A percentile compares a stretch with the other conserved stretches of the same genome.
phyloP scores from a whole-genome alignment of 2,113 vertebrate species.

The Lepisosteus osseus region DNA sequence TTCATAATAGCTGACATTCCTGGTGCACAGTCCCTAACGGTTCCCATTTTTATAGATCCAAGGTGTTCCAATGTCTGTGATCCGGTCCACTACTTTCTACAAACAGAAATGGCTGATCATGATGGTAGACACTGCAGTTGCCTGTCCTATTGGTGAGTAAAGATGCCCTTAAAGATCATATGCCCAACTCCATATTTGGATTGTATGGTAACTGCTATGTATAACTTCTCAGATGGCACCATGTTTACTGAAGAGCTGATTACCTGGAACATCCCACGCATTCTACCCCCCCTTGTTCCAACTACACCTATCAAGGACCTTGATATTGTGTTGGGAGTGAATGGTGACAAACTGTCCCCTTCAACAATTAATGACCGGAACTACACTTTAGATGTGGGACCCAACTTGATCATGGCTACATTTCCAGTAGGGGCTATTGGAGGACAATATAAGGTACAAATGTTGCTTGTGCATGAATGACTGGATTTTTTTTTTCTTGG shows the following conservation, averaged over 20 bases:
- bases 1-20: too few relatives aligned
- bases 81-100: constrained; percentile 48
- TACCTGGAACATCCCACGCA: constrained; percentile 54
- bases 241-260: constrained; percentile 30
- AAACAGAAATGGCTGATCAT: constrained; percentile 37
- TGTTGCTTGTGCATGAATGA: too few relatives aligned
- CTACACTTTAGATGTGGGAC: constrained; percentile 33
- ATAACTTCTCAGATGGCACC: constrained; percentile 40
- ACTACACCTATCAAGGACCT: constrained; percentile 34
- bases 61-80: constrained; percentile 38
- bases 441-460: constrained; percentile 53
- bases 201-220: background rate
- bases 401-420: constrained; percentile 35
- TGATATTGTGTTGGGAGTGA: constrained; percentile 41
- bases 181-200: background rate
- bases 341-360: constrained; percentile 40
- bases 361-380: constrained; percentile 41
- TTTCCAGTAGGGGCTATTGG: constrained; percentile 52
- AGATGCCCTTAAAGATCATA: too few relatives aligned
- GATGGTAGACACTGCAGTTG: constrained; percentile 44
- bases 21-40: too few relatives aligned
- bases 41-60: constrained; percentile 30
- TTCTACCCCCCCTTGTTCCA: constrained; percentile 28
- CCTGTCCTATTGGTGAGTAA: constrained; percentile 48
- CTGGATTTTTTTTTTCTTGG: too few relatives aligned